Evolutionary conservation across 2,888 invertebrate species (phyloP).

Genomic region (Pardosa pseudoannulata): DNA sequence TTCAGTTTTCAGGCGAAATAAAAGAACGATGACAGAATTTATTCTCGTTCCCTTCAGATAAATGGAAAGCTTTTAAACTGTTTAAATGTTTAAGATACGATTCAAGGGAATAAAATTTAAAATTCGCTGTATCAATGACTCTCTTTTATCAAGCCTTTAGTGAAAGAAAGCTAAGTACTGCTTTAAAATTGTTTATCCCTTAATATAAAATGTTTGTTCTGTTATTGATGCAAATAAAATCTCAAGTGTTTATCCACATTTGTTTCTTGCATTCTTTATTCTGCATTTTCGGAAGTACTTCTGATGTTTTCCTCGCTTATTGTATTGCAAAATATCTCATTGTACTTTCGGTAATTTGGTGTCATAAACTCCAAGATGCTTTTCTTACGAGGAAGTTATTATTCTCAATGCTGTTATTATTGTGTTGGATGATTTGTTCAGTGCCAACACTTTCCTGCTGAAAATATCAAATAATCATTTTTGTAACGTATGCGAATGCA

Average conservation of each 20-base stretch:
- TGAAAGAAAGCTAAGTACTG: background rate
- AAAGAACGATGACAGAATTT: background rate
- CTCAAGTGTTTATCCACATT: background rate
- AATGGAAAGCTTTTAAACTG: constrained; percentile 1
- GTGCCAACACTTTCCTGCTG: background rate
- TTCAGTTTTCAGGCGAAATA: background rate
- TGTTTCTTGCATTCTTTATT: background rate
- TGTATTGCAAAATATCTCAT: background rate
- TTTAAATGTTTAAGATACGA: constrained; percentile 1
- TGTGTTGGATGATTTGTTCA: background rate
- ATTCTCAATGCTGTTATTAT: background rate
- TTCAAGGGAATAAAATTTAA: background rate
- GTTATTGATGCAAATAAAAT: constrained; percentile 9
- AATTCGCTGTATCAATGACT: background rate
- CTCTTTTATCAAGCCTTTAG: background rate
- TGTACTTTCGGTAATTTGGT: background rate
- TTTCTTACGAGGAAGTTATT: background rate
- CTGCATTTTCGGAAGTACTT: background rate
- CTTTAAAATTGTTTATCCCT: background rate
- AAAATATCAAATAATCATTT: too few species aligned
- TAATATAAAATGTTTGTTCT: background rate
- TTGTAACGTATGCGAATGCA: too few species aligned
- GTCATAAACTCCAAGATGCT: background rate
- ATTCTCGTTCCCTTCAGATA: background rate
- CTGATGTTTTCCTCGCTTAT: background rate